Base-by-base conservation (phyloP, 2,113 vertebrate genomes). In the Guaruba guarouba region DNA sequence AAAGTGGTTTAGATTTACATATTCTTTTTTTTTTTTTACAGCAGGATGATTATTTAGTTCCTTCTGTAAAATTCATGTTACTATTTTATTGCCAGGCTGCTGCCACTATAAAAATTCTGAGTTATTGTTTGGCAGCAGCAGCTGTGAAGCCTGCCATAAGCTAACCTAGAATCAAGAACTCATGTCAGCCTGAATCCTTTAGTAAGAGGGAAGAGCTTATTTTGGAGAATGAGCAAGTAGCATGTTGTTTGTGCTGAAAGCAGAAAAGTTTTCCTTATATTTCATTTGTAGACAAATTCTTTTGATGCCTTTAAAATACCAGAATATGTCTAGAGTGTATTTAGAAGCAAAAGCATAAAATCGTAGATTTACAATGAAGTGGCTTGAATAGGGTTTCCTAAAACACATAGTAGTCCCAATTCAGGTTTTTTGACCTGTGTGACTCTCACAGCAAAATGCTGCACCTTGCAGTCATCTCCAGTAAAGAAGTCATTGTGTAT, bases 101-200 rank as follows among this genome's bases (percentile, higher is more conserved):
- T 64, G 35, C 49, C 59, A 46, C 43, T 71, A 28, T 59, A 69
- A 89, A 80, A 76, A 44, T 84, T 82, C 52, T 66, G 46, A 88
- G 29, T 51, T 67, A 61, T 5, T 81, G n/a, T 51, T 92, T 95
- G 80, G 74, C 11, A 27, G 57, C 51, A 28, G 33, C 33, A 46
- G 55, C 46, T 61, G 59, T 35, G 71, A 89, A 75, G 54, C 24
- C 61, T 93, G 74, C 46, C 74, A 80, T 88, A 89, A 94, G 63
- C 41, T 85, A 86, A 95, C 82, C 57, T 95, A 62, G 84, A 89
- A 75, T 59, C 49, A 33, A 17, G 35, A 76, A 79, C 73, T 95
- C 39, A 5, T 39, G 35, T 59, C 29, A 83, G 19, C 12, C 52
- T 82, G 44, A 67, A 74, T 91, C 46, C 18, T 18, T 39, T 7